A percentile compares a stretch with the other conserved stretches of the same genome.
phyloP scores from a whole-genome alignment of 2,888 invertebrate species.

The Galerucella pusilla region DNA sequence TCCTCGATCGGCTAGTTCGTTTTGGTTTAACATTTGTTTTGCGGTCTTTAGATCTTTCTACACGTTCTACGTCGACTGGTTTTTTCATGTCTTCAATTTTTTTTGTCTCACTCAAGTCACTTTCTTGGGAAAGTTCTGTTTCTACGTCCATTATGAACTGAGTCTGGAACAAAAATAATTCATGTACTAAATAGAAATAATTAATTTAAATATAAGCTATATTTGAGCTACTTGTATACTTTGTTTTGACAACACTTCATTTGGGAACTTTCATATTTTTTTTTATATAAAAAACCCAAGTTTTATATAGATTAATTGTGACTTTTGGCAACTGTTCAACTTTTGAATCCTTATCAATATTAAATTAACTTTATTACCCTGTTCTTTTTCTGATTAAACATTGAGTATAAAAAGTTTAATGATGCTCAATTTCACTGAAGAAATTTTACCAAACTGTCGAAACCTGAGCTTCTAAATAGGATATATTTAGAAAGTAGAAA shows the following conservation, averaged over 20 bases:
- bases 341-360: too few relatives aligned
- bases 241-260: too few relatives aligned
- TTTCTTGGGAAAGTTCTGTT: constrained; percentile 31
- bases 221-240: too few relatives aligned
- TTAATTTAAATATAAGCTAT: too few relatives aligned
- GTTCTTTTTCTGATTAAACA: too few relatives aligned
- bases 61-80: constrained; percentile 2
- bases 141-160: constrained; percentile 28
- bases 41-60: constrained; percentile 31
- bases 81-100: constrained; percentile 22
- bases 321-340: too few relatives aligned
- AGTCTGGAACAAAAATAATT: constrained; percentile 8
- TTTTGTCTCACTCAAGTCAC: neutral
- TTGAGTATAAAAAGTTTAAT: too few relatives aligned
- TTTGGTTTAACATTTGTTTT: constrained; percentile 30
- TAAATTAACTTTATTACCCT: too few relatives aligned
- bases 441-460: neutral
- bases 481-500: neutral
- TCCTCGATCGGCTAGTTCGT: constrained; percentile 47
- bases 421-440: too few relatives aligned
- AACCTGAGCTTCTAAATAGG: neutral
- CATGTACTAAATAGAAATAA: neutral
- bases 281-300: too few relatives aligned
- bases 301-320: too few relatives aligned
- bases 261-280: too few relatives aligned